A percentile compares a stretch with the other conserved stretches of the same genome.
These are phyloP conservation scores for Trichogramma pretiosum DNA, from an alignment of 1,140 invertebrate species.

Conservation along the genomic window DNA sequence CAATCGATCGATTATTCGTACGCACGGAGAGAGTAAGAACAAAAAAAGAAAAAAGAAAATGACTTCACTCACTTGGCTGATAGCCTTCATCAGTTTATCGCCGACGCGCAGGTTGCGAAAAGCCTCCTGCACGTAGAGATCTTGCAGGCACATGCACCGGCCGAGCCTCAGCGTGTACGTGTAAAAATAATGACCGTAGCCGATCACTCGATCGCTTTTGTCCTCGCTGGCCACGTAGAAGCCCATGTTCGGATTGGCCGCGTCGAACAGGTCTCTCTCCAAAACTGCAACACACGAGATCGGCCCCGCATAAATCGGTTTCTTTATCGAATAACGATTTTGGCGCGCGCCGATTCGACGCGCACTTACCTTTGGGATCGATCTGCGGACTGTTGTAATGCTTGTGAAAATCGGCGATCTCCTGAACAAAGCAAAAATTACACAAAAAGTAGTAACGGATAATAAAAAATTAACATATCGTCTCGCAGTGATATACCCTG, in stretches of 20 bases:
- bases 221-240: conserved; percentile 13
- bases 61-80: conserved; percentile 16
- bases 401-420: conserved; percentile 16
- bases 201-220: conserved; percentile 11
- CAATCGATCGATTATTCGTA: no score
- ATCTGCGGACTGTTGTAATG: conserved; percentile 14
- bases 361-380: conserved; percentile 16
- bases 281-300: conserved; percentile 9
- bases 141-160: conserved; percentile 13
- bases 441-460: background rate
- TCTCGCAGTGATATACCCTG: no score
- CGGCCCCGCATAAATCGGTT: no score
- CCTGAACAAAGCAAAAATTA: conserved; percentile 4
- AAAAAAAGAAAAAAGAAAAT: no score
- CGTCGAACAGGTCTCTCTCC: conserved; percentile 12
- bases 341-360: no score
- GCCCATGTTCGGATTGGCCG: conserved; percentile 11
- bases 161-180: conserved; percentile 8
- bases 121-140: conserved; percentile 16
- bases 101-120: conserved; percentile 14
- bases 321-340: no score
- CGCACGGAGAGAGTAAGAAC: no score
- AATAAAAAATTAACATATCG: no score
- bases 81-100: conserved; percentile 14
- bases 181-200: conserved; percentile 16